These are phyloP conservation scores for Drosophila saltans DNA, from an alignment of 1,140 invertebrate genomes.

Conservation along the genomic window DNA sequence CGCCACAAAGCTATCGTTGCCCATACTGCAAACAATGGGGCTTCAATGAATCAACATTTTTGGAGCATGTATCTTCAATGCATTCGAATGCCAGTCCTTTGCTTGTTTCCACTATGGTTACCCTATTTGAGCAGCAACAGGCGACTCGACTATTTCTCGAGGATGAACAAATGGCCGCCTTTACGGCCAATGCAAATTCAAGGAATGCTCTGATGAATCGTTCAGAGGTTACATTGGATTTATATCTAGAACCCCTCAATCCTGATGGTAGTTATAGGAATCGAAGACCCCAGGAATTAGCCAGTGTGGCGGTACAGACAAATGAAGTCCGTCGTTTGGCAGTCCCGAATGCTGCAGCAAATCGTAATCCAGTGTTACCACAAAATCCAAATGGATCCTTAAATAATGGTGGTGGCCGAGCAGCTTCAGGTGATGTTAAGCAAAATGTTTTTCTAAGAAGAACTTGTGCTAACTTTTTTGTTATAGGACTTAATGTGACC, in stretches of 20 bases:
- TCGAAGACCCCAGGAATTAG: not conserved
- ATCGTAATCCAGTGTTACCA: not conserved
- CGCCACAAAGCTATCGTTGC: slow-evolving; percentile 68
- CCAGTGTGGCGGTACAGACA: not conserved
- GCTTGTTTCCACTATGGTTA: slow-evolving; percentile 65
- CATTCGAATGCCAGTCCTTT: slow-evolving; percentile 53
- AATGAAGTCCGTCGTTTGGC: not conserved
- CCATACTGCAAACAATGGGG: slow-evolving; percentile 71
- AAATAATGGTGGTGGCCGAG: no score
- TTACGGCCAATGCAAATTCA: slow-evolving; percentile 49
- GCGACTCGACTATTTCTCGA: slow-evolving; percentile 64
- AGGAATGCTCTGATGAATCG: slow-evolving; percentile 57
- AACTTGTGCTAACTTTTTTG: not conserved
- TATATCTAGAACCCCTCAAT: slow-evolving; percentile 61
- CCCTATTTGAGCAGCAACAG: slow-evolving; percentile 65
- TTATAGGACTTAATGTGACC: not conserved
- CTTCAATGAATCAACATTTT: slow-evolving; percentile 66
- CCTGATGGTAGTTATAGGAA: slow-evolving; percentile 61
- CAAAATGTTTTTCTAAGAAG: not conserved
- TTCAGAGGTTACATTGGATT: slow-evolving; percentile 39
- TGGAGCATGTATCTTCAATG: slow-evolving; percentile 58
- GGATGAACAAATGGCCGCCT: slow-evolving; percentile 63
- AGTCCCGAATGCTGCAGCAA: not conserved
- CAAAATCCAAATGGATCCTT: not conserved
- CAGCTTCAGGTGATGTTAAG: not conserved